phyloP scores from a whole-genome alignment of 2,888 invertebrate genomes.

The Rotaria magnacalcarata region DNA sequence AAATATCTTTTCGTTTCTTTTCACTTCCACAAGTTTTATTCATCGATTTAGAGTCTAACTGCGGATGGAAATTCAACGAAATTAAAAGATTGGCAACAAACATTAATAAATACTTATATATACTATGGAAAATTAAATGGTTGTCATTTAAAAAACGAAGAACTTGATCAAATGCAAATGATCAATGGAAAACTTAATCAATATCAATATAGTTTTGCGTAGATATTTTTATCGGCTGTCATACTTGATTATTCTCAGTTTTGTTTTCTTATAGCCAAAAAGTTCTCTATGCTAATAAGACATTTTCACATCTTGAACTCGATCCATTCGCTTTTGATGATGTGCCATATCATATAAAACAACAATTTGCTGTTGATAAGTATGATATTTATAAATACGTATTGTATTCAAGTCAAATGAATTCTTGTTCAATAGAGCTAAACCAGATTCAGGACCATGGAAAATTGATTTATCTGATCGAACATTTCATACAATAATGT shows the following conservation, averaged over 20 bases:
- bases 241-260: not conserved
- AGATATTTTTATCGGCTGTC: not conserved
- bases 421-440: not conserved
- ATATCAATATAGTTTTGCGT: slow-evolving; percentile 18
- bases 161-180: slow-evolving; percentile 11
- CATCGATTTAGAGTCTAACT: not conserved
- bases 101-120: not conserved
- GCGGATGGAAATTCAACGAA: not conserved
- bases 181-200: slow-evolving; percentile 24
- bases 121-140: not conserved
- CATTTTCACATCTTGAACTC: slow-evolving; percentile 31
- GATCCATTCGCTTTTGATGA: slow-evolving; percentile 5
- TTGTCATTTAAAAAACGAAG: not conserved
- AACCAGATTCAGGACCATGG: slow-evolving; percentile 46
- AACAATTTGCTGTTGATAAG: slow-evolving; percentile 30
- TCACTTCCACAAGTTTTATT: not conserved
- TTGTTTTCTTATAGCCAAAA: not conserved
- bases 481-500: slow-evolving; percentile 43
- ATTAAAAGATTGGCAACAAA: slow-evolving; percentile 32
- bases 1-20: not conserved
- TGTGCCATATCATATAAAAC: slow-evolving; percentile 28
- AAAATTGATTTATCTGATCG: slow-evolving; percentile 39
- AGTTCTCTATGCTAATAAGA: not conserved
- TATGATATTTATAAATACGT: not conserved
- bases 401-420: too few relatives aligned